These are phyloP conservation scores for Taenaris catops DNA, from an alignment of 2,888 invertebrate species.

Conservation along the genomic window DNA sequence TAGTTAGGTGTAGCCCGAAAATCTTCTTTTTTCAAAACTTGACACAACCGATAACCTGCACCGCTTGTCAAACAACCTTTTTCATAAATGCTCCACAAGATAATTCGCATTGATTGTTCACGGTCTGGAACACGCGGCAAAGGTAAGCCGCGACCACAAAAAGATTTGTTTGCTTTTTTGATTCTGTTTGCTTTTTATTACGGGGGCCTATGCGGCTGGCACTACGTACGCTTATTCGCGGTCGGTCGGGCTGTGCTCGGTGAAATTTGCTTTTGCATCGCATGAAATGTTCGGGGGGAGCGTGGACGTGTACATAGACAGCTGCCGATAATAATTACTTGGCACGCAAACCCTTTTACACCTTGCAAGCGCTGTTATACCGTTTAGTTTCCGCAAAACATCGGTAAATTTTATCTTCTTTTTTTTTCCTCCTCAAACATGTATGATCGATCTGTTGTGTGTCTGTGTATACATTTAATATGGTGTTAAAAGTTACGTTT, in stretches of 20 bases:
- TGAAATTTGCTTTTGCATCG: slow-evolving; percentile 54
- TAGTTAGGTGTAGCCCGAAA: too few relatives aligned
- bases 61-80: slow-evolving; percentile 64
- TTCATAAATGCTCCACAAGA: slow-evolving; percentile 69
- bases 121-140: slow-evolving; percentile 69
- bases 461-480: too few relatives aligned
- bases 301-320: slow-evolving; percentile 55
- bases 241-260: slow-evolving; percentile 42
- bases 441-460: slow-evolving; percentile 11
- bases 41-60: too few relatives aligned
- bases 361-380: slow-evolving; percentile 50
- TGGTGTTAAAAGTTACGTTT: too few relatives aligned
- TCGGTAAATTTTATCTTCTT: slow-evolving; percentile 16
- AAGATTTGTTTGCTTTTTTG: slow-evolving; percentile 44
- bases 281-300: slow-evolving; percentile 63
- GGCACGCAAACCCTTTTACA: slow-evolving; percentile 72
- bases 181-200: slow-evolving; percentile 58
- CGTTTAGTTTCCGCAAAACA: slow-evolving; percentile 20
- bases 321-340: slow-evolving; percentile 69
- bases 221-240: slow-evolving; percentile 50
- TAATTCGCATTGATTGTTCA: slow-evolving; percentile 73
- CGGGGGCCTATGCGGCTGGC: slow-evolving; percentile 56
- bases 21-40: too few relatives aligned
- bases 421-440: slow-evolving; percentile 17
- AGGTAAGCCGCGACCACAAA: slow-evolving; percentile 73